These are phyloP conservation scores for Aphelocoma californica DNA, from an alignment of 2,797 vertebrate genomes.

Conservation along the genomic window DNA sequence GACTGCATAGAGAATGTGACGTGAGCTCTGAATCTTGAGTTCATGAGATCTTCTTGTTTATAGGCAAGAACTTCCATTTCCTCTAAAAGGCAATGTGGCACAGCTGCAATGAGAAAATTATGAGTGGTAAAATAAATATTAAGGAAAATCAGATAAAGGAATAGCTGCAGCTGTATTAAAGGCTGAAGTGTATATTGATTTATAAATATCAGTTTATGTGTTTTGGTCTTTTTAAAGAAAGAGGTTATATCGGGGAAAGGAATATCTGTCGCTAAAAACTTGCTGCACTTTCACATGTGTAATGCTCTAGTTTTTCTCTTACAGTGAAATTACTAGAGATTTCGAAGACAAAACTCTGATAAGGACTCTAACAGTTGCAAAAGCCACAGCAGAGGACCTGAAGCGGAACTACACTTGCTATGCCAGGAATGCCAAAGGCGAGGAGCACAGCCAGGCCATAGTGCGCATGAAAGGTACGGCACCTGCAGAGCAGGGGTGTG, in stretches of 20 bases:
- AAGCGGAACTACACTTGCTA: conserved; percentile 83
- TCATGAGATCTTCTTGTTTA: background rate
- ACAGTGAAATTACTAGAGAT: conserved; percentile 33
- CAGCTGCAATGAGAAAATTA: background rate
- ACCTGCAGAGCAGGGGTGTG: background rate
- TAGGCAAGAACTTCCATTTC: background rate
- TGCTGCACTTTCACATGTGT: background rate
- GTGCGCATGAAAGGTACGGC: conserved; percentile 83
- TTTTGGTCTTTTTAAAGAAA: background rate
- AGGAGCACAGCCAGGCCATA: conserved; percentile 59
- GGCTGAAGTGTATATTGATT: background rate
- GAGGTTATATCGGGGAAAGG: background rate
- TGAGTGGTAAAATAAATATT: conserved; percentile 13
- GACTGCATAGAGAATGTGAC: background rate
- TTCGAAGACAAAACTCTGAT: conserved; percentile 67
- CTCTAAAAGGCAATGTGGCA: background rate
- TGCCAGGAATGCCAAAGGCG: conserved; percentile 78
- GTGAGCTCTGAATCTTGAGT: background rate
- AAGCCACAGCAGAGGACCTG: conserved; percentile 82
- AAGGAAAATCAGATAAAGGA: conserved; percentile 25
- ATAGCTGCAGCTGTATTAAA: conserved; percentile 2
- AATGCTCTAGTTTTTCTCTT: background rate
- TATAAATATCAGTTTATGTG: background rate
- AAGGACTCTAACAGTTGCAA: conserved; percentile 75
- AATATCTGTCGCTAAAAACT: background rate